Base-by-base conservation (phyloP, 2,888 invertebrate genomes). In the Lissocephala sabroskyi region DNA sequence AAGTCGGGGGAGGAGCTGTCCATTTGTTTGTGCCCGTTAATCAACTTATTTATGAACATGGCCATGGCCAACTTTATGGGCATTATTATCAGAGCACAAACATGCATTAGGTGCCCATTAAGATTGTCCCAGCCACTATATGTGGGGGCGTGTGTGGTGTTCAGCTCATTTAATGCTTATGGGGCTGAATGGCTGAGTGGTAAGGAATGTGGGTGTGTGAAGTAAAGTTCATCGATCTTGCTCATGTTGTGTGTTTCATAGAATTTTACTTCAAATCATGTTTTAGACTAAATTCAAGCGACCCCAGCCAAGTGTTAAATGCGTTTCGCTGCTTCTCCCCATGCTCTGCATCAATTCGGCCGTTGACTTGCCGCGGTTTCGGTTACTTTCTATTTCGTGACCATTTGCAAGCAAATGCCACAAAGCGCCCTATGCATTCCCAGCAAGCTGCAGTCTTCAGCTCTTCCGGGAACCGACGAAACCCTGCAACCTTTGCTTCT, bases 21-120 rank as follows among this genome's bases (percentile, higher is more conserved):
- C 13, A 23, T 13, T 16, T 16, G 14, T 33, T 13, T n/a, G n/a
- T n/a, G 6, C 10, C 42, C 49, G 59, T 58, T 63, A 62, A 63
- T 66, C 66, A 66, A 62, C 52, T 62, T 62, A 63, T 62, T 63
- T 63, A 63, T 66, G 66, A 36, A 10, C 47, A 13, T 37, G 42
- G 37, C 45, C 52, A 52, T 52, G 43, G n/a, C n/a, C 17, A 29
- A 55, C 58, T 57, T 62, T 43, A 62, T 65, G 53, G 37, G 11
- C 52, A 50, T 57, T 62, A 62, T 62, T 66, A 50, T 54, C 35
- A 41, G 18, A 7, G 7, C 23, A 23, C 29, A 26, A 36, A 42
- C 60, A 62, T 43, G 48, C 59, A 42, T 28, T 13, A 33, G 30
- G 23, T 28, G 16, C 9, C 23, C n/a, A n/a, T n/a, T n/a, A n/a